A percentile compares a stretch with the other conserved stretches of the same genome.
Evolutionary conservation across 2,113 vertebrate species (phyloP).

Genomic region (Oceanodroma tethys): DNA sequence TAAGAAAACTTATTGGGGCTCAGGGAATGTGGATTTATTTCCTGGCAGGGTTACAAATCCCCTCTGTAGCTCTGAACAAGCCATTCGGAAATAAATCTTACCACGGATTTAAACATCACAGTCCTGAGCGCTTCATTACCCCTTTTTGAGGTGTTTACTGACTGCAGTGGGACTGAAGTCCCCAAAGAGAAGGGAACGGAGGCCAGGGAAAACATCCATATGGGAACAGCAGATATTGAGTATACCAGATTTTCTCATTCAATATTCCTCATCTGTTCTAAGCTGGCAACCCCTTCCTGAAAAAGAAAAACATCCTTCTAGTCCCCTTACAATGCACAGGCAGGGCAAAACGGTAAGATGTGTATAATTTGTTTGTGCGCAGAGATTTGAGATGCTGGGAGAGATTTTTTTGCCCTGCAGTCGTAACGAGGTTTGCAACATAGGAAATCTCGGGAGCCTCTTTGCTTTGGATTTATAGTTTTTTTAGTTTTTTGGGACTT

Average conservation of each 20-base stretch:
- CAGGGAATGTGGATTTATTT: slow-evolving; percentile 25
- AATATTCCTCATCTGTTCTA: neutral
- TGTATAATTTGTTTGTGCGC: neutral
- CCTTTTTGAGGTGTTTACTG: slow-evolving; percentile 17
- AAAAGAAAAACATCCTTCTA: neutral
- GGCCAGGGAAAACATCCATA: neutral
- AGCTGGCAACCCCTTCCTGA: neutral
- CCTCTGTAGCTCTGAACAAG: slow-evolving; percentile 28
- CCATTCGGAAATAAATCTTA: slow-evolving; percentile 11
- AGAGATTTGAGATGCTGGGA: neutral
- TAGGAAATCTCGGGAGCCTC: neutral
- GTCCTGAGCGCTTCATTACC: slow-evolving; percentile 5
- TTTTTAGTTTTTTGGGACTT: neutral
- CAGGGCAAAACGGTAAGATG: neutral
- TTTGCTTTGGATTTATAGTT: neutral
- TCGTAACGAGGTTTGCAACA: neutral
- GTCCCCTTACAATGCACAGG: neutral
- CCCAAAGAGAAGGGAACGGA: neutral
- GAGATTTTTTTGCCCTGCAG: neutral
- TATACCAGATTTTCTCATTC: neutral
- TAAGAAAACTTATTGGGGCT: slow-evolving; percentile 18
- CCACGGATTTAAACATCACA: neutral
- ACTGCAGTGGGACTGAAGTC: neutral
- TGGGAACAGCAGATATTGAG: slow-evolving; percentile 1
- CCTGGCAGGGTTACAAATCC: slow-evolving; percentile 2